Conservation (phyloP, 2,797 vertebrate genomes). For the Merluccius polli region DNA sequence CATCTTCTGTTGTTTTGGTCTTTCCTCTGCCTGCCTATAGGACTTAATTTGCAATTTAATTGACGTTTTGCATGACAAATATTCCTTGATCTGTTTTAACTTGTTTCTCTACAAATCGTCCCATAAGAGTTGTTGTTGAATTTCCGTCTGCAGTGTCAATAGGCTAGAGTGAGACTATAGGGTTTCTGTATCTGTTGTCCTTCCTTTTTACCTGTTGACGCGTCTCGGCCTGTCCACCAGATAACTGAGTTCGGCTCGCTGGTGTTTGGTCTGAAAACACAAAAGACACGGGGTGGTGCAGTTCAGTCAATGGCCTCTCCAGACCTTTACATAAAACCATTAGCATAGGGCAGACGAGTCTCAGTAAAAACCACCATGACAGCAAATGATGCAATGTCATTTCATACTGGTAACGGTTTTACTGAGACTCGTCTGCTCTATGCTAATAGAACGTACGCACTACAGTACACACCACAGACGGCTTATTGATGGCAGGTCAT, state of each 20-base stretch:
- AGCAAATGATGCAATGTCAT: neutral
- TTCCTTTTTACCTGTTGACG: slow-evolving; percentile 80
- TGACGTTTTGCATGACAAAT: too few species aligned
- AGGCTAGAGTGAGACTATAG: neutral
- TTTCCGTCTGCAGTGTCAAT: too few species aligned
- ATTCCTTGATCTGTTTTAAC: too few species aligned
- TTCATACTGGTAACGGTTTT: neutral
- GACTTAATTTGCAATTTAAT: neutral
- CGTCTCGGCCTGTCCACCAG: slow-evolving; percentile 89
- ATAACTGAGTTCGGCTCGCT: slow-evolving; percentile 88
- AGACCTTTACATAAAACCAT: slow-evolving; percentile 14
- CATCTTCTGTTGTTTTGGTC: neutral
- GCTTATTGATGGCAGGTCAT: slow-evolving; percentile 4
- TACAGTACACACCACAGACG: slow-evolving; percentile 13
- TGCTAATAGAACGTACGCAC: neutral
- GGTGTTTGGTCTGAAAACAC: slow-evolving; percentile 89
- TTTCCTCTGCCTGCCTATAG: neutral
- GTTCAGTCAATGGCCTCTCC: neutral
- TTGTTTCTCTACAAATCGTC: too few species aligned
- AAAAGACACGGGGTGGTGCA: slow-evolving; percentile 15
- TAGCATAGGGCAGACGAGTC: neutral
- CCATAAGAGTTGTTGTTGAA: too few species aligned
- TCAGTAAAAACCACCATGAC: neutral
- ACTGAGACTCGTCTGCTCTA: neutral
- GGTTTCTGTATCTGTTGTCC: neutral